These are phyloP conservation scores for Hyppa rectilinea DNA, from an alignment of 2,888 invertebrate species.

Conservation along the genomic window DNA sequence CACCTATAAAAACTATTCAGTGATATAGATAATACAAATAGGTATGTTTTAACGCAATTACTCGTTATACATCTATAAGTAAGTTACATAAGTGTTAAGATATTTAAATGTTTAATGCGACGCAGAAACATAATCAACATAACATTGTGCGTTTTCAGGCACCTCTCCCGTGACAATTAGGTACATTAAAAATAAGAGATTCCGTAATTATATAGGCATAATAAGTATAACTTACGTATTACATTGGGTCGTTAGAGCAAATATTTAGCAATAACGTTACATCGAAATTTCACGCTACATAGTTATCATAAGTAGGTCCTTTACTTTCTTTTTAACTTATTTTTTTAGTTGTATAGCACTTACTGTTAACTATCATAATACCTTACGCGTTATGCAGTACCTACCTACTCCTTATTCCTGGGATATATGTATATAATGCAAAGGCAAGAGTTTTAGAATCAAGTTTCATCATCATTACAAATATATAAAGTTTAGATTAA, in stretches of 20 bases:
- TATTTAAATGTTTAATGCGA: constrained; percentile 31
- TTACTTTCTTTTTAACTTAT: constrained; percentile 5
- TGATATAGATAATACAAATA: constrained; percentile 23
- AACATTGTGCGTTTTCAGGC: constrained; percentile 52
- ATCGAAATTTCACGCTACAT: constrained; percentile 21
- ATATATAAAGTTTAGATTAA: constrained; percentile 27
- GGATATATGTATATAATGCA: constrained; percentile 36
- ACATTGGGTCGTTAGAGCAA: constrained; percentile 7
- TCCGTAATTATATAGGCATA: constrained; percentile 16
- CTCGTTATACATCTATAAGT: constrained; percentile 26
- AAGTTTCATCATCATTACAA: constrained; percentile 30
- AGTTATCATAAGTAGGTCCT: constrained; percentile 5
- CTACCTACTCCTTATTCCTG: constrained; percentile 14
- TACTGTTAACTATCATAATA: constrained; percentile 1
- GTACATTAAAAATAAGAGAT: constrained; percentile 20
- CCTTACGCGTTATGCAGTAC: constrained; percentile 5
- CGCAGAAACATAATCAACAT: constrained; percentile 30
- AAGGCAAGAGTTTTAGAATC: constrained; percentile 56
- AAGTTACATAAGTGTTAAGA: constrained; percentile 21
- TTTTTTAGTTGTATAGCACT: constrained; percentile 15
- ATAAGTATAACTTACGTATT: constrained; percentile 22
- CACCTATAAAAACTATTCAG: constrained; percentile 24
- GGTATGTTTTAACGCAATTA: constrained; percentile 26
- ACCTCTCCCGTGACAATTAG: constrained; percentile 8
- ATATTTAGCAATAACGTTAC: not conserved